These are phyloP conservation scores for Acrossocheilus wenchowensis DNA, from an alignment of 2,797 vertebrate genomes.

Conservation along the genomic window DNA sequence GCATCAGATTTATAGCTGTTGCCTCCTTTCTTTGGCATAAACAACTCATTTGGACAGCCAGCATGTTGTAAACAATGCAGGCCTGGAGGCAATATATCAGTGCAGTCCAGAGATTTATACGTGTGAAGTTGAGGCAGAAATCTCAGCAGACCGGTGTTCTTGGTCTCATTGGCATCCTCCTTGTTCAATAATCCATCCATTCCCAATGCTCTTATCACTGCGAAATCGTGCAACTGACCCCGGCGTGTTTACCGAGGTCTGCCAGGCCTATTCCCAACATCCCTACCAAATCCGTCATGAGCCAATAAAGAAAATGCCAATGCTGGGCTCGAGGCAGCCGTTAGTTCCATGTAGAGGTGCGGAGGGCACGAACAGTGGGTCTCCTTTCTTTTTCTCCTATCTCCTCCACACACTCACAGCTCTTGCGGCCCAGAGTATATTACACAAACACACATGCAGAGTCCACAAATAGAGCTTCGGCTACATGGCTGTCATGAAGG, in stretches of 20 bases:
- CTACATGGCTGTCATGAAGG: constrained; percentile 32
- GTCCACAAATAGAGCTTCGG: constrained; percentile 39
- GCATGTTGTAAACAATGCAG: constrained; percentile 48
- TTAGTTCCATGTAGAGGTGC: constrained; percentile 43
- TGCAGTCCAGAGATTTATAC: constrained; percentile 29
- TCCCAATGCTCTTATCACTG: constrained; percentile 52
- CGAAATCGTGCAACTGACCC: constrained; percentile 56
- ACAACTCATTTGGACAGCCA: constrained; percentile 51
- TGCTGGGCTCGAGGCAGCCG: constrained; percentile 36
- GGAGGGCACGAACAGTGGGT: constrained; percentile 26
- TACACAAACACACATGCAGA: constrained; percentile 35
- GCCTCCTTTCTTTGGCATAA: constrained; percentile 51
- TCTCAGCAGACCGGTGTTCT: constrained; percentile 24
- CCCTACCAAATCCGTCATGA: constrained; percentile 47
- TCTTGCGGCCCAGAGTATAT: constrained; percentile 22
- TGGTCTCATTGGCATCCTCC: constrained; percentile 21
- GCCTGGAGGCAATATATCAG: constrained; percentile 45
- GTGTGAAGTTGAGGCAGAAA: constrained; percentile 40
- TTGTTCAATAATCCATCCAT: constrained; percentile 41
- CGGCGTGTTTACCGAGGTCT: constrained; percentile 41
- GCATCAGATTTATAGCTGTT: constrained; percentile 48
- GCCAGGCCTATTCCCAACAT: constrained; percentile 42
- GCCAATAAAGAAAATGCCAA: constrained; percentile 62
- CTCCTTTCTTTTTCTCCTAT: constrained; percentile 43
- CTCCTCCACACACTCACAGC: constrained; percentile 42